Evolutionary conservation across 1,140 invertebrate species (phyloP), one percentile per base, ranked within the genome.

Genomic region (Anoplolepis gracilipes): DNA sequence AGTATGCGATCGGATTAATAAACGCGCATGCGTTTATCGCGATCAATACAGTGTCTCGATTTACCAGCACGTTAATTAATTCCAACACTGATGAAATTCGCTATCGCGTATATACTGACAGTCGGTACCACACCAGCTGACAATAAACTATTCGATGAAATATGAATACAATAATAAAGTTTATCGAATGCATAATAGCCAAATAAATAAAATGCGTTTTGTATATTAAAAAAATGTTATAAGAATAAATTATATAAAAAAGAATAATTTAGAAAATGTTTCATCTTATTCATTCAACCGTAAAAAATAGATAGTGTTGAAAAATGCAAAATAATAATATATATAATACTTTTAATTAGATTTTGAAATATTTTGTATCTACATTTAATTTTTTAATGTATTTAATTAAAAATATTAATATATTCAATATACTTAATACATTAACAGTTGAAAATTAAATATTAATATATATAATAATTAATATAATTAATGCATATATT

Each of bases 21-120:
- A 53, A 57, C 11, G 61, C 89, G 89, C 89, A 90, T 90, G 89
- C 89, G 89, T 76, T 65, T 53, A 42, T 39, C 5, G 11, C 84
- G 86, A 90, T 90, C 89, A 90, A 90, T 90, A 90, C 89, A 7
- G 84, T 16, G 42, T 57, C 85, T 61, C 65, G 42, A 57, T 86
- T 75, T 86, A 86, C 69, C 79, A 49, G 57, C 42, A n/a, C 22
- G 67, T 30, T 69, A 8, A 73, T 82, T 82, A 73, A 81, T 59
- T 81, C 36, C 19, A 19, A 16, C 25, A 16, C 36, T 28, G 36
- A 2, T 16, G 28, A 55, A 61, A 59, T 25, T 19, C 8, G 19
- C 25, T 25, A 46, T 13, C 53, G 19, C 28, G n/a, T 22, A 13
- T 13, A 33, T 46, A 81, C 65, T 72, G 53, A 6, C 78, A 30